Base-by-base conservation (phyloP, 2,888 invertebrate genomes). In the Acleris emargana region DNA sequence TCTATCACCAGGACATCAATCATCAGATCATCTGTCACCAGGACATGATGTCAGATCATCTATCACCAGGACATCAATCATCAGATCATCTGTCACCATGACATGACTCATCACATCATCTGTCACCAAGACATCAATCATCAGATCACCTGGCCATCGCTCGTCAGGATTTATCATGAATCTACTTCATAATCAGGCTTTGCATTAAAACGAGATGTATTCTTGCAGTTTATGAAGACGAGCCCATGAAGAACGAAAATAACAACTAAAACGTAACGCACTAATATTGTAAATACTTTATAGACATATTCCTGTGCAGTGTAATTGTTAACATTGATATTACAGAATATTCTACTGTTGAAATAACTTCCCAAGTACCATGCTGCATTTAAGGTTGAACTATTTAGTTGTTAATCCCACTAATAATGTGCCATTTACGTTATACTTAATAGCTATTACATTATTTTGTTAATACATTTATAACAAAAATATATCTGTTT, bases 371-470 rank as follows among this genome's bases (percentile, higher is more conserved):
- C 22, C 22, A 55, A 59, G 50, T 64, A 69, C 64, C 69, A 45
- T 28, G 16, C 54, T 68, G 69, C 69, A 69, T 69, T 69, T 69
- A 67, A 4, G 7, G 22, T 38, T 63, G 32, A 49, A n/a, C 38
- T 42, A 49, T 62, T 45, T 64, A 47, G 59, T 53, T 55, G 47
- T 62, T 67, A 66, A 66, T 66, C 55, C 43, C 51, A 70, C 64
- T 68, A 67, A 70, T 68, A 67, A 70, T 70, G 70, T 70, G 70
- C 68, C 70, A 70, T 70, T 54, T 32, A 63, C 47, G 54, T 62
- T 61, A 60, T 58, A 54, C 18, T 55, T 55, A 68, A 58, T 60
- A 62, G 58, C 58, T 68, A 61, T 68, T 66, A 58, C 62, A 62
- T 66, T 61, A 64, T 68, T 68, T 67, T 68, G 63, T 69, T 67